Evolutionary conservation across 1,140 invertebrate genomes (phyloP).

Genomic region (Oreohelix idahoensis): DNA sequence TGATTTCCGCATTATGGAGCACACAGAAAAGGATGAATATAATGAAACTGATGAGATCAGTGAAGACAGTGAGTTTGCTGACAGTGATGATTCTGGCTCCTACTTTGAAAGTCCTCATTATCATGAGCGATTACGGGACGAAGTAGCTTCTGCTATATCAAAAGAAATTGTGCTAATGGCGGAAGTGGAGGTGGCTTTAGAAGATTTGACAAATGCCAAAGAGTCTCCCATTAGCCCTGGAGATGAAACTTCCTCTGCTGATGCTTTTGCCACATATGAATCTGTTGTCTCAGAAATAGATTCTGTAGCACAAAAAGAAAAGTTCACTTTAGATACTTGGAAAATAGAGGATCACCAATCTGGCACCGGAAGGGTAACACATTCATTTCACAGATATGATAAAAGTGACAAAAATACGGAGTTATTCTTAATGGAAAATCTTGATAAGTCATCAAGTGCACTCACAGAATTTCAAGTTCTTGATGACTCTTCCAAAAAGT

Average conservation of each 20-base stretch:
- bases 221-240: background rate
- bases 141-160: background rate
- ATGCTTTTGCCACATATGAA: too few species aligned
- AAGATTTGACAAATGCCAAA: slow-evolving; percentile 6
- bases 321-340: too few species aligned
- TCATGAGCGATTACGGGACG: slow-evolving; percentile 4
- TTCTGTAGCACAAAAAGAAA: too few species aligned
- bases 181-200: background rate
- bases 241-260: background rate
- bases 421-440: too few species aligned
- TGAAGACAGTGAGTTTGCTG: background rate
- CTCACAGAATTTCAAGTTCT: too few species aligned
- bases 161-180: background rate
- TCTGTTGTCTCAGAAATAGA: too few species aligned
- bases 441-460: too few species aligned
- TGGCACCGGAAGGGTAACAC: too few species aligned
- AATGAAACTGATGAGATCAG: slow-evolving; percentile 11
- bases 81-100: background rate
- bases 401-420: too few species aligned
- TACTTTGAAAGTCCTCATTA: background rate
- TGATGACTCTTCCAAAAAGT: too few species aligned
- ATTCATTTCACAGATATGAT: too few species aligned
- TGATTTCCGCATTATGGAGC: background rate
- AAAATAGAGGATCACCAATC: too few species aligned
- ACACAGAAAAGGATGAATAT: background rate